phyloP scores from a whole-genome alignment of 2,797 vertebrate genomes.

The Enteromius fasciolatus region DNA sequence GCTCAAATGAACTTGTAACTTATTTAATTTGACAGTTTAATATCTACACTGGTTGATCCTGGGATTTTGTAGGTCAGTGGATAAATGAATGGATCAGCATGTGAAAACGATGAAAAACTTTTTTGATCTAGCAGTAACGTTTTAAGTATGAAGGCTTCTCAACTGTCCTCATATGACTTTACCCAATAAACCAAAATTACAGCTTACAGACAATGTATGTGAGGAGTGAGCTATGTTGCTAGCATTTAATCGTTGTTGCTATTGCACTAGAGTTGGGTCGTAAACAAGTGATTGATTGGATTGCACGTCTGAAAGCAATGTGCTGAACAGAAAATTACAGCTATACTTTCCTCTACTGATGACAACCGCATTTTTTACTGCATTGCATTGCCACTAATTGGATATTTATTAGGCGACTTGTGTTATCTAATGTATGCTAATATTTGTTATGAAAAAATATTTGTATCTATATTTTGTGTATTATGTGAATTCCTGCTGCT shows the following conservation, averaged over 20 bases:
- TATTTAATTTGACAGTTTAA: slow-evolving; percentile 8
- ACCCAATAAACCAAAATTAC: slow-evolving; percentile 10
- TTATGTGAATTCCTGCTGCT: background rate
- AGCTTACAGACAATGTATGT: slow-evolving; percentile 2
- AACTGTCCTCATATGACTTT: background rate
- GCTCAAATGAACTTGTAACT: background rate
- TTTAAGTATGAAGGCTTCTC: background rate
- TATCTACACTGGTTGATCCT: background rate
- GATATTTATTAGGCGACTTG: background rate
- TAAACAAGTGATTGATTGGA: background rate
- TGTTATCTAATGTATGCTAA: background rate
- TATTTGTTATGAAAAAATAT: background rate
- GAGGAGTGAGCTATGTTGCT: background rate
- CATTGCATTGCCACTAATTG: background rate
- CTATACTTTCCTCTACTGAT: background rate
- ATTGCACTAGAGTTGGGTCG: background rate
- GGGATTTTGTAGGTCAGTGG: slow-evolving; percentile 14
- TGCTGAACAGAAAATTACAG: background rate
- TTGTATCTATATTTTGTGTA: background rate
- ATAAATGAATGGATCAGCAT: background rate
- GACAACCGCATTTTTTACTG: background rate
- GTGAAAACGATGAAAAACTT: background rate
- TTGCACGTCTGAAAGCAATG: background rate
- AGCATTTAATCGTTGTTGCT: background rate
- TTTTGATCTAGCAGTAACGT: background rate